Conservation (phyloP, 2,113 vertebrate species). For the Platysteira castanea region DNA sequence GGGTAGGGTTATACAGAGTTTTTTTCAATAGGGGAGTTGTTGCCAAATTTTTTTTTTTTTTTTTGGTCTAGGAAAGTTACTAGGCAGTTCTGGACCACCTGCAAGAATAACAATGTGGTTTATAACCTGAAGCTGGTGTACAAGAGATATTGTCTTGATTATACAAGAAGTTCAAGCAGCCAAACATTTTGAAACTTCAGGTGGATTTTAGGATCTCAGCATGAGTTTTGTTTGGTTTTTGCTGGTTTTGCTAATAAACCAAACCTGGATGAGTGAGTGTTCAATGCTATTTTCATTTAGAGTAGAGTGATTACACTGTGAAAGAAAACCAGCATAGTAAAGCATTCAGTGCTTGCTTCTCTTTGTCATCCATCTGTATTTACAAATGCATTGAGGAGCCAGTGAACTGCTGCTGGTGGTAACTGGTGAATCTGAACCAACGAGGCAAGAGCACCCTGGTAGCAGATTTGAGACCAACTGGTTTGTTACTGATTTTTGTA, state of each 20-base stretch:
- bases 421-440: background rate
- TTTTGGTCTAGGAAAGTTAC: background rate
- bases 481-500: background rate
- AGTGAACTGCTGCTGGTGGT: background rate
- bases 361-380: background rate
- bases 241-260: background rate
- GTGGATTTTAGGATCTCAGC: background rate
- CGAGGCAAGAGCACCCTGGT: background rate
- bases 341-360: background rate
- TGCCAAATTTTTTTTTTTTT: rapidly evolving
- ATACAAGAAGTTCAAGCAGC: background rate
- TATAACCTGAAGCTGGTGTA: background rate
- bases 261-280: background rate
- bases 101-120: background rate
- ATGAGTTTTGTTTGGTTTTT: background rate
- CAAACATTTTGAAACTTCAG: background rate
- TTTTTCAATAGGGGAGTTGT: rapidly evolving
- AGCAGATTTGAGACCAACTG: background rate
- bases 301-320: background rate
- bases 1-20: rapidly evolving
- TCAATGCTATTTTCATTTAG: background rate
- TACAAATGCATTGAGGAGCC: background rate
- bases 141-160: background rate
- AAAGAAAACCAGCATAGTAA: background rate
- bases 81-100: background rate